Conservation (phyloP, 2,888 invertebrate genomes). For the Carterocephalus palaemon region DNA sequence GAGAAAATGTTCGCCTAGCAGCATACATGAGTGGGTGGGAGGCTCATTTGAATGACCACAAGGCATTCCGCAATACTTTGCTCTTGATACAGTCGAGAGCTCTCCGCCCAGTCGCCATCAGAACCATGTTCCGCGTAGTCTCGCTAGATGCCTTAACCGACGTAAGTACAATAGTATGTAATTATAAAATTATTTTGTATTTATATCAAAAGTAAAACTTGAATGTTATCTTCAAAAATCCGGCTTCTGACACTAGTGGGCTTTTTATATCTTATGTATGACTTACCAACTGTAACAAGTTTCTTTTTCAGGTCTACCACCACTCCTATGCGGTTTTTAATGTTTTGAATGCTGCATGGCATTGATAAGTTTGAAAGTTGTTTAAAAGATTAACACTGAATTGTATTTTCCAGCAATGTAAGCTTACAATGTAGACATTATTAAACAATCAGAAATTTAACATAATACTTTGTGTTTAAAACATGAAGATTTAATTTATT, state of each 20-base stretch:
- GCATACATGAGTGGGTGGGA: constrained; percentile 18
- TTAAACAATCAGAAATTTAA: too few species aligned
- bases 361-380: constrained; percentile 3
- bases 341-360: constrained; percentile 7
- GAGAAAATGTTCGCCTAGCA: constrained; percentile 11
- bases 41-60: not conserved
- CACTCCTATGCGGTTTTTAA: constrained; percentile 8
- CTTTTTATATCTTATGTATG: too few species aligned
- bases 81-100: constrained; percentile 8
- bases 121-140: constrained; percentile 10
- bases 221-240: too few species aligned
- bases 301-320: constrained; percentile 10
- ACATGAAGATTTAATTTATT: too few species aligned
- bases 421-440: too few species aligned
- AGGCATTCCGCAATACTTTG: not conserved
- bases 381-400: not conserved
- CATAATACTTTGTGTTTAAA: too few species aligned
- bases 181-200: too few species aligned
- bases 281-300: too few species aligned
- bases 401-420: too few species aligned
- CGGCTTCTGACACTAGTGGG: too few species aligned
- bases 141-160: constrained; percentile 13
- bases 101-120: constrained; percentile 2
- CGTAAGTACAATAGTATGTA: constrained; percentile 8
- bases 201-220: too few species aligned